Base-by-base conservation (phyloP, 2,888 invertebrate species). In the Sabellastarte sp. region DNA sequence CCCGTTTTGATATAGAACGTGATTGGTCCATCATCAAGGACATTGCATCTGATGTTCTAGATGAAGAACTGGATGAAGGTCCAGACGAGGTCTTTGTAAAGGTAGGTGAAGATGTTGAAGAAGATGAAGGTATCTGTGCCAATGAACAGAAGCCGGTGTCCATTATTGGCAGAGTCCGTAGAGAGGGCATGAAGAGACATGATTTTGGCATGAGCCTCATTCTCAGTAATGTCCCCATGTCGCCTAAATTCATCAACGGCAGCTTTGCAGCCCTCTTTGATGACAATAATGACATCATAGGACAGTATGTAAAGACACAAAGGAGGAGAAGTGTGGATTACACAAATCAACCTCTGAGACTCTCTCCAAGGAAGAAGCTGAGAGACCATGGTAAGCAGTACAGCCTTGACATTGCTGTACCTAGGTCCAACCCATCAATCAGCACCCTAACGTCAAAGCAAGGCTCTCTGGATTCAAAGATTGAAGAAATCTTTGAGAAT, bases 171-270 rank as follows among this genome's bases (percentile, higher is more conserved):
- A 5, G 26, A 10, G 20, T 56, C 15, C 32, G 32, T 3, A 61
- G 57, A 20, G 52, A 61, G 57, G 28, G 68, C 10, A 62, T 68
- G 50, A 73, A 74, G 60, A 66, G 71, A 51, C 75, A 76, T 57
- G 80, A 92, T 50, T 97, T 95, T 77, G 96, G 96, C 50, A 93
- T 96, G 56, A 95, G 95, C 78, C 87, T 97, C 1, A 87, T 97
- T 30, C 86, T 97, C 58, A 93, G 95, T 59, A 97, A 97, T 84
- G 93, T 93, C 1, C 96, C 96, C 0, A 93, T 93, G 91, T 95
- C 95, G 3, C 97, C 97, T 0, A 97, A 96, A 86, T 92, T 97
- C 59, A 93, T 84, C 61, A 83, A 84, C 67, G 83, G 83, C 15
- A 82, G 82, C 63, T 84, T 82, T 62, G 83, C 81, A 1, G 83